Conservation (phyloP, 2,113 vertebrate species). For the Trematocara variabile region DNA sequence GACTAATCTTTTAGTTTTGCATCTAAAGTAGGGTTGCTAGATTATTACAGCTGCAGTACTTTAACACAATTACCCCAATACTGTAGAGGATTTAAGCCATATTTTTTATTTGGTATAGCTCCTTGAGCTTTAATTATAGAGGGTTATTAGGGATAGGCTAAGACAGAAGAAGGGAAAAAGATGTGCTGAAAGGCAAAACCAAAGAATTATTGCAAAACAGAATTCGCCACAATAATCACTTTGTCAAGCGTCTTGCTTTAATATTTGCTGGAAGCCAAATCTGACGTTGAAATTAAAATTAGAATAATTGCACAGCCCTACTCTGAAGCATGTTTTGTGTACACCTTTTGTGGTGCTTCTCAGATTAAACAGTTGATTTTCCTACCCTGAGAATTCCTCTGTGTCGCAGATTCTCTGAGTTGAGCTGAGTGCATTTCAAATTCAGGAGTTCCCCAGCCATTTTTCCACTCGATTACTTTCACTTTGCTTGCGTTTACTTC, state of each 20-base stretch:
- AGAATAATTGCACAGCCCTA: background rate
- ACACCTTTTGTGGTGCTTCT: background rate
- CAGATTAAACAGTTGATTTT: background rate
- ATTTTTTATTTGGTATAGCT: background rate
- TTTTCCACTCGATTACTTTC: slow-evolving; percentile 2
- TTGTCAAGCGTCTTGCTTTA: background rate
- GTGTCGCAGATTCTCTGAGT: background rate
- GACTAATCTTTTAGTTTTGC: background rate
- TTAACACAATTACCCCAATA: background rate
- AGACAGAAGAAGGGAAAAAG: background rate
- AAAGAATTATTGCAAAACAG: background rate
- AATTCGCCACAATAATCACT: background rate
- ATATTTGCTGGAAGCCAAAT: background rate
- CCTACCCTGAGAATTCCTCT: background rate
- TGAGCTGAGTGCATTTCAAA: background rate
- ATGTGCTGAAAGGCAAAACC: background rate
- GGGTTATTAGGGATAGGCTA: background rate
- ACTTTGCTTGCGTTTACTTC: background rate
- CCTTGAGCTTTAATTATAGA: background rate
- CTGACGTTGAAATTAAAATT: background rate
- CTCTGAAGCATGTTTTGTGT: background rate
- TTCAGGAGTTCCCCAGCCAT: background rate
- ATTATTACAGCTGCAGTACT: background rate
- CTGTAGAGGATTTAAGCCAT: background rate
- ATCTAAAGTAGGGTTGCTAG: background rate